A percentile compares a stretch with the other conserved stretches of the same genome.
Conservation (phyloP, 2,888 invertebrate genomes). For the Lycocerus yunnanus region DNA sequence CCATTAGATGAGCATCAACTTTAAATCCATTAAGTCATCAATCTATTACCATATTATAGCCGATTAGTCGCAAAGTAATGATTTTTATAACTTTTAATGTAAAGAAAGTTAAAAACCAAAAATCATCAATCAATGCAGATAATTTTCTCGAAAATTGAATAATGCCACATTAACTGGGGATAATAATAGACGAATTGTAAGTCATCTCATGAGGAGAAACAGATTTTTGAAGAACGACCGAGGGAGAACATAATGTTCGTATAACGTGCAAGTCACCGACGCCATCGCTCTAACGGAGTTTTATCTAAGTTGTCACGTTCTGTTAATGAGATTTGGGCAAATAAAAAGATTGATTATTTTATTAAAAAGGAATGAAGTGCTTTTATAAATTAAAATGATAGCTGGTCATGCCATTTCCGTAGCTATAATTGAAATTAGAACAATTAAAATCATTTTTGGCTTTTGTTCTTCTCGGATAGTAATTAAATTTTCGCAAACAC, state of each 20-base stretch:
- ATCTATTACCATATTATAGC: constrained; percentile 39
- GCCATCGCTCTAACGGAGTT: constrained; percentile 41
- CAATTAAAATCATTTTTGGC: too few species aligned
- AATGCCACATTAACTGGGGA: constrained; percentile 41
- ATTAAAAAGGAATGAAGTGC: not conserved
- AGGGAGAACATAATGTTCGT: constrained; percentile 41
- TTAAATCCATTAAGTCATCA: constrained; percentile 43
- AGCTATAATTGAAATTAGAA: not conserved
- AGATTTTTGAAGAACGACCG: constrained; percentile 37
- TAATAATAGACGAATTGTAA: constrained; percentile 43
- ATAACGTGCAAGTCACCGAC: constrained; percentile 50
- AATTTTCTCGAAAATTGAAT: constrained; percentile 51
- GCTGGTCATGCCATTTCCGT: not conserved
- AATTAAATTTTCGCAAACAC: too few species aligned
- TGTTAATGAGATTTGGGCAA: constrained; percentile 41
- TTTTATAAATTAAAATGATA: not conserved
- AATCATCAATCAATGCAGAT: constrained; percentile 51
- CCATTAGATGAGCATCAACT: constrained; percentile 43
- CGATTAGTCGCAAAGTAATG: constrained; percentile 37
- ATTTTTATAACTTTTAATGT: constrained; percentile 45
- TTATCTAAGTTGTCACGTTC: constrained; percentile 37
- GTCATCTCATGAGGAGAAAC: constrained; percentile 44
- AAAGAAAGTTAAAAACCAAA: constrained; percentile 40
- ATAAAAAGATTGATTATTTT: not conserved
- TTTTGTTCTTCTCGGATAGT: too few species aligned